Conservation (phyloP, 1,140 invertebrate species). For the Trypoxylus dichotomus region DNA sequence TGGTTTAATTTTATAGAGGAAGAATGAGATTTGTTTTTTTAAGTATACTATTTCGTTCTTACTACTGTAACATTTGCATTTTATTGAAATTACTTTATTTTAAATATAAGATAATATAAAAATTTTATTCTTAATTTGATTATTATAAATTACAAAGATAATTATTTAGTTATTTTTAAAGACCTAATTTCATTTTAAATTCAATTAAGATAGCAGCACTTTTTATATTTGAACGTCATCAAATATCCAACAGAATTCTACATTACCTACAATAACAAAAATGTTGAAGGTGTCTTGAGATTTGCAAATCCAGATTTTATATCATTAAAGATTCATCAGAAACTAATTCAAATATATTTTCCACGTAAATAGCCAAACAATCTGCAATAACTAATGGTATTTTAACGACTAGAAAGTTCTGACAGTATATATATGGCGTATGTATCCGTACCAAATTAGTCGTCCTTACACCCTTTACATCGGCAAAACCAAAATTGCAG, state of each 20-base stretch:
- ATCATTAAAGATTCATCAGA: neutral
- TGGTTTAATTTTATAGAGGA: neutral
- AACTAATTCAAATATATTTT: neutral
- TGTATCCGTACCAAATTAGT: neutral
- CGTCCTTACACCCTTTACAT: neutral
- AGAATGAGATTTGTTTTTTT: neutral
- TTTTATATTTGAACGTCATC: neutral
- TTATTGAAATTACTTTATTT: no score
- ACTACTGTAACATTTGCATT: no score
- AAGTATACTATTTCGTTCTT: no score
- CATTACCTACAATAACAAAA: slow-evolving; percentile 17
- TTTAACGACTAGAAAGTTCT: neutral
- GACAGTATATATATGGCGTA: neutral
- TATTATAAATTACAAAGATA: neutral
- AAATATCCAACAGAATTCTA: neutral
- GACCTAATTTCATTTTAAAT: neutral
- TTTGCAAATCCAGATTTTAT: neutral
- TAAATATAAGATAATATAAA: no score
- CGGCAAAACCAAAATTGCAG: neutral
- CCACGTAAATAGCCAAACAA: neutral
- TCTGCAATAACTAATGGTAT: neutral
- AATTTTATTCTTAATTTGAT: neutral
- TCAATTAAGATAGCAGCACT: neutral
- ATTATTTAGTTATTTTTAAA: neutral
- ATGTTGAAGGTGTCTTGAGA: neutral